phyloP scores from a whole-genome alignment of 2,113 vertebrate species.

The Pseudorasbora parva region DNA sequence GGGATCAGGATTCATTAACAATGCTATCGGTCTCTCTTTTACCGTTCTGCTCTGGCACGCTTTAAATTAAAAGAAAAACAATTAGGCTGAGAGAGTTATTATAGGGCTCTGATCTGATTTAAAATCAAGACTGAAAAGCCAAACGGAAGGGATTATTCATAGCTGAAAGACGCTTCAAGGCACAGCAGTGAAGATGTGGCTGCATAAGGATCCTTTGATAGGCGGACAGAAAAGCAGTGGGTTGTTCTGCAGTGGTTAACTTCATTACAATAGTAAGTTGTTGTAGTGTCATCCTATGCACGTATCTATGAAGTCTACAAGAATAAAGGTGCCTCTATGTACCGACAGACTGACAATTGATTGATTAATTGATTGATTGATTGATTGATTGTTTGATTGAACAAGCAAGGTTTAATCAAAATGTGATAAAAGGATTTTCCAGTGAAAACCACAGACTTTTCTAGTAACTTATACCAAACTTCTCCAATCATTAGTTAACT shows the following conservation, averaged over 20 bases:
- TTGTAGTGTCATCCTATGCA: background rate
- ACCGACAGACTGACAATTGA: too few species aligned
- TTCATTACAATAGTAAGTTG: background rate
- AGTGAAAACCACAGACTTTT: too few species aligned
- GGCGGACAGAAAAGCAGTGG: background rate
- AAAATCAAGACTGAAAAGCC: conserved; percentile 17
- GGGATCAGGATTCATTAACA: conserved; percentile 27
- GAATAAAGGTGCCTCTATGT: too few species aligned
- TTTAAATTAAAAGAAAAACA: conserved; percentile 34
- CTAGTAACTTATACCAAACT: too few species aligned
- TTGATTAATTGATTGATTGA: too few species aligned
- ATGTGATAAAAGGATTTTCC: too few species aligned
- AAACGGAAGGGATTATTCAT: conserved; percentile 5
- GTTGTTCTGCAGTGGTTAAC: background rate
- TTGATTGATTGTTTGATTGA: too few species aligned
- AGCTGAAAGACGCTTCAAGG: background rate
- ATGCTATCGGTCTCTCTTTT: conserved; percentile 19
- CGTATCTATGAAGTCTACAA: too few species aligned
- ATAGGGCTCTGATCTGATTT: conserved; percentile 25
- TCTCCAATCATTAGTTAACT: too few species aligned
- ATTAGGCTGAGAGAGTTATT: conserved; percentile 41
- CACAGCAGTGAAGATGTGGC: background rate
- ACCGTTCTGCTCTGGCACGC: conserved; percentile 31
- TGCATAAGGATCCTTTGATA: background rate
- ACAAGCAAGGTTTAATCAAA: too few species aligned